Evolutionary conservation across 2,888 invertebrate genomes (phyloP).

Genomic region (Phalera bucephala): DNA sequence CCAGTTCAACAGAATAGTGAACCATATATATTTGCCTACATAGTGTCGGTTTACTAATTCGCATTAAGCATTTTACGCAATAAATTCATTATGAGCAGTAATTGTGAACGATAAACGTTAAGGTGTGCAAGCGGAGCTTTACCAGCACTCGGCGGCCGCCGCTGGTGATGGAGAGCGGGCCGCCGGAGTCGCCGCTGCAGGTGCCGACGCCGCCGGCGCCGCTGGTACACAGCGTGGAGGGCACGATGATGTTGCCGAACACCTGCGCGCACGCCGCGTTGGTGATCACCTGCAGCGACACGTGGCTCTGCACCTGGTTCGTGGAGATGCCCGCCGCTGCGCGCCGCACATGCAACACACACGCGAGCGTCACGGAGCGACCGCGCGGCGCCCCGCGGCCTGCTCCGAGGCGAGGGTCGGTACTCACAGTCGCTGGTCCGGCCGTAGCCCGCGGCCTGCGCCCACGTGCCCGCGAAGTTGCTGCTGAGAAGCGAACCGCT

Average conservation of each 20-base stretch:
- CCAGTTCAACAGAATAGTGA: too few species aligned
- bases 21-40: too few species aligned
- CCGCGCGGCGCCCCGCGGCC: too few species aligned
- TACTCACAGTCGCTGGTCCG: slow-evolving; percentile 48
- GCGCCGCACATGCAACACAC: slow-evolving; percentile 3
- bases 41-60: too few species aligned
- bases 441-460: slow-evolving; percentile 55
- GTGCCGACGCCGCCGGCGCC: slow-evolving; percentile 48
- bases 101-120: background rate
- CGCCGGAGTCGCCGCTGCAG: slow-evolving; percentile 64
- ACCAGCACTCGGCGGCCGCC: slow-evolving; percentile 40
- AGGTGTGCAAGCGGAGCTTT: background rate
- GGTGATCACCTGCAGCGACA: slow-evolving; percentile 60
- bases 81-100: too few species aligned
- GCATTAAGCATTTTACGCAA: too few species aligned
- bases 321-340: slow-evolving; percentile 41
- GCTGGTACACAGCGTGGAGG: slow-evolving; percentile 54
- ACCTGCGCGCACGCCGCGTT: slow-evolving; percentile 48
- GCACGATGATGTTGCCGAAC: slow-evolving; percentile 38
- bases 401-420: too few species aligned
- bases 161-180: slow-evolving; percentile 44
- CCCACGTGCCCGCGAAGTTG: slow-evolving; percentile 40
- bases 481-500: slow-evolving; percentile 31
- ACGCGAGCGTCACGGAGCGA: background rate
- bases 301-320: slow-evolving; percentile 59